These are phyloP conservation scores for Indicator indicator DNA, from an alignment of 2,113 vertebrate genomes.

Conservation along the genomic window DNA sequence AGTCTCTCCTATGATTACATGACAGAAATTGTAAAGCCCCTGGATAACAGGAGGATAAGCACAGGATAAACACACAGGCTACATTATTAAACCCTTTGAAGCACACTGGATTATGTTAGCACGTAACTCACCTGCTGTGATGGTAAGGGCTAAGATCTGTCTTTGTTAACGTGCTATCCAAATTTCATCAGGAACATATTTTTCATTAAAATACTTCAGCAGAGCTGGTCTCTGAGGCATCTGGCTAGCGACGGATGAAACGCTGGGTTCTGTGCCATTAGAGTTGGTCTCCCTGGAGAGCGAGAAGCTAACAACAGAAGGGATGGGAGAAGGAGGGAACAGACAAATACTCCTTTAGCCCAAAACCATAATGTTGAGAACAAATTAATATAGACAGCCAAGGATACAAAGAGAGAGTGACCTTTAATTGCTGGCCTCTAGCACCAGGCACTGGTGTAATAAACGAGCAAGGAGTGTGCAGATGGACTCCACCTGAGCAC, in stretches of 20 bases:
- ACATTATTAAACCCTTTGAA: constrained; percentile 23
- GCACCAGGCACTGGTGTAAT: rapidly evolving
- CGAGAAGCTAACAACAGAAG: background rate
- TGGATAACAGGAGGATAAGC: background rate
- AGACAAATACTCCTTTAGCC: background rate
- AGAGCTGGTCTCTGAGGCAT: constrained; percentile 40
- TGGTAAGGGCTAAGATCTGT: background rate
- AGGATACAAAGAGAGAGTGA: background rate
- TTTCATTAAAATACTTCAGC: constrained; percentile 33
- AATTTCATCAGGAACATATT: constrained; percentile 41
- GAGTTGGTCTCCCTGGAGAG: constrained; percentile 20
- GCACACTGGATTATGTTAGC: constrained; percentile 8
- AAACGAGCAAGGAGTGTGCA: rapidly evolving
- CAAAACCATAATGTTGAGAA: background rate
- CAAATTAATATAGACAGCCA: background rate
- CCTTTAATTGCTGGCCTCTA: background rate
- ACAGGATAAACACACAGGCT: background rate
- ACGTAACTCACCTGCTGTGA: constrained; percentile 29
- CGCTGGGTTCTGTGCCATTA: background rate
- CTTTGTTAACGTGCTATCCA: background rate
- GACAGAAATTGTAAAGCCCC: background rate
- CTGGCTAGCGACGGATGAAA: constrained; percentile 18
- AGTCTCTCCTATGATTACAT: background rate
- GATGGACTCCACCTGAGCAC: rapidly evolving
- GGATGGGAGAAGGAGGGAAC: background rate